phyloP scores from a whole-genome alignment of 30 jellyfish, hydroid and myxozoan genomes.

The Pelagia noctiluca region DNA sequence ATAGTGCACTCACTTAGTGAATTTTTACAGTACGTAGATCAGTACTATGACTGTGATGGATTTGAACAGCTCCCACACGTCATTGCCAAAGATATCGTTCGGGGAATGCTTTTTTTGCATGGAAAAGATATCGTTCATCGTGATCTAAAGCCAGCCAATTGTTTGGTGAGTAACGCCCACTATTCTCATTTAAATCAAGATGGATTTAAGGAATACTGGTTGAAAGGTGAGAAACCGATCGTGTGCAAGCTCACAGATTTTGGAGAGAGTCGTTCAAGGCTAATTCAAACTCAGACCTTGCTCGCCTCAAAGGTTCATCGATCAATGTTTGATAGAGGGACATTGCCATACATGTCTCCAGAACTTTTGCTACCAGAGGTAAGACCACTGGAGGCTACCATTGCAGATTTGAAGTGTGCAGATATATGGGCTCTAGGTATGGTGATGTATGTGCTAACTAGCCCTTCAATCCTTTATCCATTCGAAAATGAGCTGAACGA shows the following conservation, averaged over 20 bases:
- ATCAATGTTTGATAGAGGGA: conserved; percentile 15
- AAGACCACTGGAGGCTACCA: conserved; percentile 15
- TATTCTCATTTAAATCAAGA: neutral
- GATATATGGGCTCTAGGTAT: conserved; percentile 51
- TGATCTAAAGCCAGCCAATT: neutral
- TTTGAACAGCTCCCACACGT: neutral
- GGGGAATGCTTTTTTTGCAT: neutral
- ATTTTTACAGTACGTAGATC: neutral
- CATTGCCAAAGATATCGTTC: neutral
- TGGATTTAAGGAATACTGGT: neutral
- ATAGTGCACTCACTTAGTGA: neutral
- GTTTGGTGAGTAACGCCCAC: conserved; percentile 9
- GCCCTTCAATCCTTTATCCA: conserved; percentile 19
- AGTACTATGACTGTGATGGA: conserved; percentile 1
- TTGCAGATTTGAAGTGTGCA: neutral
- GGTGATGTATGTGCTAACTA: conserved; percentile 10
- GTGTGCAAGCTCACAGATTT: conserved; percentile 39
- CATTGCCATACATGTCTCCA: conserved; percentile 42
- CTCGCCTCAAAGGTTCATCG: conserved; percentile 1
- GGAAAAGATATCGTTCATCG: conserved; percentile 1
- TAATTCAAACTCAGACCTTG: conserved; percentile 26
- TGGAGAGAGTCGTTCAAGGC: conserved; percentile 35
- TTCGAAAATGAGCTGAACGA: neutral
- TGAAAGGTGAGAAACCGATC: conserved; percentile 12
- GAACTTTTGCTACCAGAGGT: conserved; percentile 20